phyloP scores from a whole-genome alignment of 2,888 invertebrate genomes.

The Mamestra brassicae region DNA sequence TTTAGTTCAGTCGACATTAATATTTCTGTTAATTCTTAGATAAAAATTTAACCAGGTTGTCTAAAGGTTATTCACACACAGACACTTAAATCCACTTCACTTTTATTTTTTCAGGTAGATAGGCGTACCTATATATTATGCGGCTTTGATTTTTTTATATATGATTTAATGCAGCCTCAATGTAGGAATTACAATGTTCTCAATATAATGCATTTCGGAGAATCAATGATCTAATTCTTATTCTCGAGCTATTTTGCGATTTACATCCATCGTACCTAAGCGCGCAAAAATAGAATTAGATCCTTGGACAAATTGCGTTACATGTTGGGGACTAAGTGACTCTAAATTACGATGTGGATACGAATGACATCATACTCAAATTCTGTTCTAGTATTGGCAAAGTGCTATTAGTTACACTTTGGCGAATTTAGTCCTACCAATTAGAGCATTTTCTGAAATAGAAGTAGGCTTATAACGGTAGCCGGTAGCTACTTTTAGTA shows the following conservation, averaged over 20 bases:
- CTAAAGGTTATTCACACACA: constrained; percentile 27
- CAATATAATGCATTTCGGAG: background rate
- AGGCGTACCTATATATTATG: background rate
- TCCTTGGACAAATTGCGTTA: constrained; percentile 55
- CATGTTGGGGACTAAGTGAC: constrained; percentile 48
- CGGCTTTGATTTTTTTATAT: background rate
- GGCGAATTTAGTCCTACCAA: constrained; percentile 20
- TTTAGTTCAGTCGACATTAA: constrained; percentile 15
- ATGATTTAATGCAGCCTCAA: background rate
- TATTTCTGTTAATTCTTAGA: constrained; percentile 12
- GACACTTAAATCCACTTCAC: background rate
- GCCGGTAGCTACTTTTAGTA: constrained; percentile 1
- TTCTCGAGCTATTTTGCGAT: constrained; percentile 6
- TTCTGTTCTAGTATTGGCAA: constrained; percentile 35
- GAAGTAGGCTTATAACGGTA: constrained; percentile 8
- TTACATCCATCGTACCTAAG: constrained; percentile 6
- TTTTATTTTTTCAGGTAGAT: background rate
- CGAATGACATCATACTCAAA: constrained; percentile 73
- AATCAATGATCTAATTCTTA: constrained; percentile 22
- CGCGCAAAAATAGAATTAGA: constrained; percentile 52
- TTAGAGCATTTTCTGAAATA: constrained; percentile 19
- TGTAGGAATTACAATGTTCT: background rate
- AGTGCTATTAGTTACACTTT: constrained; percentile 24
- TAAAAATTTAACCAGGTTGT: constrained; percentile 30
- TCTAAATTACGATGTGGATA: constrained; percentile 57